Evolutionary conservation across 2,113 vertebrate species (phyloP).

Genomic region (Acanthisitta chloris): DNA sequence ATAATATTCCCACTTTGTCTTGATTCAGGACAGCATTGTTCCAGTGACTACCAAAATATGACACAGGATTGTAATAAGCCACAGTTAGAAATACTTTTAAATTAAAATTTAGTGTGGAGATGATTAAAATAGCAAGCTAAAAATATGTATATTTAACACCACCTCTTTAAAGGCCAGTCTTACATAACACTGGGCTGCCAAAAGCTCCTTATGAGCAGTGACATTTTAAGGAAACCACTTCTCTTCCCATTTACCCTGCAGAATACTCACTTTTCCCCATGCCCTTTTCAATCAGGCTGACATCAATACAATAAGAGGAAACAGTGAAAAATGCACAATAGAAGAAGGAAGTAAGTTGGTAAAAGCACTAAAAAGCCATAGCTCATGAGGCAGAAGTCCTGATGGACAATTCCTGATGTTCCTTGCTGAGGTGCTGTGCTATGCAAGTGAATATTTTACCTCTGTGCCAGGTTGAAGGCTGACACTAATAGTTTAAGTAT

Average conservation of each 20-base stretch:
- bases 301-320: neutral
- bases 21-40: slow-evolving; percentile 42
- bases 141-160: neutral
- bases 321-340: neutral
- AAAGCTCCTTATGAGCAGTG: neutral
- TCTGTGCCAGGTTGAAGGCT: neutral
- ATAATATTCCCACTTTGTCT: slow-evolving; percentile 40
- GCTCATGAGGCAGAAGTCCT: neutral
- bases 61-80: neutral
- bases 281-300: neutral
- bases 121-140: neutral
- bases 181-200: neutral
- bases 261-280: neutral
- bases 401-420: neutral
- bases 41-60: slow-evolving; percentile 2
- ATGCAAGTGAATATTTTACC: neutral
- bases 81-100: neutral
- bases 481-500: neutral
- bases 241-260: neutral
- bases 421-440: neutral
- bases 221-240: slow-evolving; percentile 19
- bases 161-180: neutral
- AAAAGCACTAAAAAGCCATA: neutral
- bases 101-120: neutral
- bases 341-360: neutral